Conservation (phyloP, 2,888 invertebrate species). For the Leptinotarsa peninsularis region DNA sequence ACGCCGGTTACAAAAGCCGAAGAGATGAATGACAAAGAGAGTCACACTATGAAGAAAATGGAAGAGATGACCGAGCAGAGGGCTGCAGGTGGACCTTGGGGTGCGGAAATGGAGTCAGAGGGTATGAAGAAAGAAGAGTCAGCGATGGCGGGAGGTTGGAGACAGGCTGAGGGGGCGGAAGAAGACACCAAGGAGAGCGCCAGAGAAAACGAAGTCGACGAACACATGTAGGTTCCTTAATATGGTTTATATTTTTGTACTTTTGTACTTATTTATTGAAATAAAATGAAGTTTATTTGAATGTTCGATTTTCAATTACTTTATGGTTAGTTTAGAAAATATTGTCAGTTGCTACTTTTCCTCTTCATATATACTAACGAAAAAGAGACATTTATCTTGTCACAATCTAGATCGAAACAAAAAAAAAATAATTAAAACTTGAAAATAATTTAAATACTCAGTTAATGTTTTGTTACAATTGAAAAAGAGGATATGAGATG, state of each 20-base stretch:
- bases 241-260: conserved; percentile 21
- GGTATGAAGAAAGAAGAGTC: conserved; percentile 23
- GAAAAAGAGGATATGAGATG: too few relatives aligned
- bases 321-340: too few relatives aligned
- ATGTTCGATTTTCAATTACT: background rate
- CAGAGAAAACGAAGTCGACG: conserved; percentile 24
- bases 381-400: too few relatives aligned
- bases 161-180: background rate
- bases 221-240: background rate
- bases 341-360: too few relatives aligned
- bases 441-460: too few relatives aligned
- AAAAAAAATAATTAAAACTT: too few relatives aligned
- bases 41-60: conserved; percentile 56
- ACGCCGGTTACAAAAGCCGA: conserved; percentile 9
- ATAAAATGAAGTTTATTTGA: conserved; percentile 13
- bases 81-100: conserved; percentile 32
- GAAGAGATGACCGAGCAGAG: conserved; percentile 51
- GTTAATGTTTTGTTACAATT: too few relatives aligned
- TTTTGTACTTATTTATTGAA: conserved; percentile 25
- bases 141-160: conserved; percentile 15
- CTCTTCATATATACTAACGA: too few relatives aligned
- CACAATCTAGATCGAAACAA: too few relatives aligned
- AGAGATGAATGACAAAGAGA: conserved; percentile 47
- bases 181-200: conserved; percentile 1
- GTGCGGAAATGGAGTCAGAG: conserved; percentile 25